phyloP scores from a whole-genome alignment of 2,888 invertebrate species.

The Adineta ricciae region DNA sequence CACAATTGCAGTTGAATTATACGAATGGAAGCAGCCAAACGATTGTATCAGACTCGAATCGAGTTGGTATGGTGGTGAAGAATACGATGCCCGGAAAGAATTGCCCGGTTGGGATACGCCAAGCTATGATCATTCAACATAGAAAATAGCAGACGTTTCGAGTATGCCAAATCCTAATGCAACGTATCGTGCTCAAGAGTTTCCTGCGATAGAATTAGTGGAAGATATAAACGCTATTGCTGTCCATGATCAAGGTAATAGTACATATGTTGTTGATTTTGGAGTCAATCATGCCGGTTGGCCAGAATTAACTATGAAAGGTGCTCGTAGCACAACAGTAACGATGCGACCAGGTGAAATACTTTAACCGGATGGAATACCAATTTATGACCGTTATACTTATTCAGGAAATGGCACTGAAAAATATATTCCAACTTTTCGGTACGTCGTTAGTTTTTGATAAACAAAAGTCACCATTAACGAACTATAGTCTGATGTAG shows the following conservation, averaged over 20 bases:
- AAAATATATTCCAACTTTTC: not conserved
- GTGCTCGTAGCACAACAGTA: not conserved
- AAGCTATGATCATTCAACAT: not conserved
- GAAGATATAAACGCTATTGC: not conserved
- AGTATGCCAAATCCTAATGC: not conserved
- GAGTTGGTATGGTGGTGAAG: not conserved
- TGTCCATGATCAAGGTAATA: not conserved
- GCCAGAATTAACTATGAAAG: not conserved
- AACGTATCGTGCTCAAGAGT: not conserved
- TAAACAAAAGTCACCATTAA: not conserved
- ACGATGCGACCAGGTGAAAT: not conserved
- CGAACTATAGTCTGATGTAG: not conserved
- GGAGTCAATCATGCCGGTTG: not conserved
- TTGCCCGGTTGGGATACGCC: not conserved
- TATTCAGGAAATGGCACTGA: not conserved
- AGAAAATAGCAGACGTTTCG: not conserved
- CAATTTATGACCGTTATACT: not conserved
- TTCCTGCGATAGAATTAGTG: not conserved
- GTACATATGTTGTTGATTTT: not conserved
- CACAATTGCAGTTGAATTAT: not conserved
- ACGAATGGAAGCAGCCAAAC: not conserved
- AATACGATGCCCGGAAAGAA: not conserved
- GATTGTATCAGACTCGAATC: not conserved
- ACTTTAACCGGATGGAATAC: not conserved
- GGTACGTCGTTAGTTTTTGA: not conserved